Evolutionary conservation across 2,797 vertebrate species (phyloP).

Genomic region (Hipposideros larvatus): DNA sequence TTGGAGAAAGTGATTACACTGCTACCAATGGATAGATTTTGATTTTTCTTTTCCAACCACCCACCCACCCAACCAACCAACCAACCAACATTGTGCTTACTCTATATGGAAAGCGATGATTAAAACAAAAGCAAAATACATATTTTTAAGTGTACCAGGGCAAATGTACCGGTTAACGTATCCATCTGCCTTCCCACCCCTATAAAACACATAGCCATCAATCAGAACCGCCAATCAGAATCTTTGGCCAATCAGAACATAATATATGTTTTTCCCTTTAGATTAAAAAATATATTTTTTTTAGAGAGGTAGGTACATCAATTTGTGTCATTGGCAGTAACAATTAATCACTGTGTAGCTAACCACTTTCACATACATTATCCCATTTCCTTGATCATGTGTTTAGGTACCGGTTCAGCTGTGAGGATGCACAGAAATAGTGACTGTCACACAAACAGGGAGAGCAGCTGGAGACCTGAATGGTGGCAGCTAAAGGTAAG

Average conservation of each 20-base stretch:
- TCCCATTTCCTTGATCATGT: background rate
- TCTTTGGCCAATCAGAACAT: background rate
- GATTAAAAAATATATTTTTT: background rate
- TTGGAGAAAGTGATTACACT: background rate
- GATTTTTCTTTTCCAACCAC: background rate
- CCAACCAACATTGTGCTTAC: background rate
- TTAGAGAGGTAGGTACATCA: background rate
- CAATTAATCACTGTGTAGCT: background rate
- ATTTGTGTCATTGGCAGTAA: background rate
- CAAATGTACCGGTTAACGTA: background rate
- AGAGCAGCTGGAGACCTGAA: background rate
- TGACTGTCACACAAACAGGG: background rate
- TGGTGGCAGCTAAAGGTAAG: background rate
- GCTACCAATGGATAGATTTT: background rate
- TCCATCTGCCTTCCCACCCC: background rate
- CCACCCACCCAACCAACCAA: background rate
- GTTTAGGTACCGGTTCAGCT: background rate
- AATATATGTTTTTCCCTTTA: background rate
- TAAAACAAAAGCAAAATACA: constrained; percentile 26
- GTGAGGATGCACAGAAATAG: background rate
- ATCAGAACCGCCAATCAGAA: background rate
- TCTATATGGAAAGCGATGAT: background rate
- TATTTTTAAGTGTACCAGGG: background rate
- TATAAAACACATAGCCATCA: background rate
- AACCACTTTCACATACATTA: background rate